These are phyloP conservation scores for Poecilobothrus nobilitatus DNA, from an alignment of 2,888 invertebrate genomes.

Conservation along the genomic window DNA sequence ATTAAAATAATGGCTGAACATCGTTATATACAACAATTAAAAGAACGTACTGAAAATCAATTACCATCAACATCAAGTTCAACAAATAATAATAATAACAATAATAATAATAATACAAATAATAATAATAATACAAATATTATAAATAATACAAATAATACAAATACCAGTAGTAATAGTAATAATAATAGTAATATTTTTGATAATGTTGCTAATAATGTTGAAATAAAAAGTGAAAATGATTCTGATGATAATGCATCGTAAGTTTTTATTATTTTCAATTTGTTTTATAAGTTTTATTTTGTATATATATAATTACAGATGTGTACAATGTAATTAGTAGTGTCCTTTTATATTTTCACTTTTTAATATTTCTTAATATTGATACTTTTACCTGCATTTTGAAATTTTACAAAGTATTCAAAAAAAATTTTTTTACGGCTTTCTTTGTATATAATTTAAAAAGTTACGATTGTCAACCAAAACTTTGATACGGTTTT, in stretches of 20 bases:
- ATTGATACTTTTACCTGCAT: too few species aligned
- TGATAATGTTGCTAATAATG: not conserved
- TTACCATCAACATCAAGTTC: not conserved
- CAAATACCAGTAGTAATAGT: not conserved
- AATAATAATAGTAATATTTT: not conserved
- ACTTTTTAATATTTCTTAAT: too few species aligned
- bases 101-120: too few species aligned
- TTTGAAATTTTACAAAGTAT: too few species aligned
- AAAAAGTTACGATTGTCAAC: too few species aligned
- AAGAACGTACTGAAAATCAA: not conserved
- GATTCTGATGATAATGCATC: slow-evolving; percentile 7
- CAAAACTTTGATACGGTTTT: too few species aligned
- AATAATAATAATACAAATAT: too few species aligned
- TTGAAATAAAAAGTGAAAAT: slow-evolving; percentile 9
- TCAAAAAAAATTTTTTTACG: too few species aligned
- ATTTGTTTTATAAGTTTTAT: not conserved
- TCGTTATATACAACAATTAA: not conserved
- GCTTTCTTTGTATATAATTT: too few species aligned
- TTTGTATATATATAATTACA: not conserved
- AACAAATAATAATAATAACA: not conserved
- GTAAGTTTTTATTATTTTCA: not conserved
- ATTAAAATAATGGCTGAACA: not conserved
- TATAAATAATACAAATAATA: too few species aligned
- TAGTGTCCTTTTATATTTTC: too few species aligned
- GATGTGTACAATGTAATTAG: too few species aligned